These are phyloP conservation scores for Chloroceryle amazona DNA, from an alignment of 2,797 vertebrate species.

Conservation along the genomic window DNA sequence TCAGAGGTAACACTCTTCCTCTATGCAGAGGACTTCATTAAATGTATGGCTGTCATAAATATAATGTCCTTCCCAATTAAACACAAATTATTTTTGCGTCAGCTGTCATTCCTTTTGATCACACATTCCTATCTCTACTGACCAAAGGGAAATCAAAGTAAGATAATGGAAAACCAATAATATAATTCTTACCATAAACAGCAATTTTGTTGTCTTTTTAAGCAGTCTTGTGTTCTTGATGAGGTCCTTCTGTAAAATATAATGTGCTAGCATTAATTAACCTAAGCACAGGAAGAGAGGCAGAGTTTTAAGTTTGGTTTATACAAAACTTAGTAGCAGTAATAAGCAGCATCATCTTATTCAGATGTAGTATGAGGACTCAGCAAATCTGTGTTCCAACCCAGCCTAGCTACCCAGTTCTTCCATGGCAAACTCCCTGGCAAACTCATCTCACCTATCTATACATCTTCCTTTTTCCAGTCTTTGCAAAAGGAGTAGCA, in stretches of 20 bases:
- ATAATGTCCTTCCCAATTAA: background rate
- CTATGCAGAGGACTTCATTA: background rate
- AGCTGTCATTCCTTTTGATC: background rate
- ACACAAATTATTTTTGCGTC: background rate
- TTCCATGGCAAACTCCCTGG: background rate
- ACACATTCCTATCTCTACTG: background rate
- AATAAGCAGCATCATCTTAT: background rate
- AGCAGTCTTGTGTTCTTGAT: conserved; percentile 74
- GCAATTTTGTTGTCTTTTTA: conserved; percentile 73
- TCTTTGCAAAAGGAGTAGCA: background rate
- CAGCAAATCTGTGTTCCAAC: background rate
- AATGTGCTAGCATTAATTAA: conserved; percentile 12
- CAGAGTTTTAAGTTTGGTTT: background rate
- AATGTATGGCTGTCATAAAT: background rate
- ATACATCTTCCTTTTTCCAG: background rate
- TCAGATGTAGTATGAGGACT: background rate
- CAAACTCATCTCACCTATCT: background rate
- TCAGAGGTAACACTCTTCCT: background rate
- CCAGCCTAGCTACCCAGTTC: background rate
- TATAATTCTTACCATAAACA: conserved; percentile 78
- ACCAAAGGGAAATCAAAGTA: background rate
- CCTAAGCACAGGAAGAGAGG: background rate
- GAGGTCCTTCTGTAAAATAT: conserved; percentile 74
- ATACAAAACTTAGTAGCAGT: background rate
- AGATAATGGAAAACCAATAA: background rate